These are phyloP conservation scores for Odocoileus virginianus DNA, from an alignment of 2,113 vertebrate genomes.

Conservation along the genomic window DNA sequence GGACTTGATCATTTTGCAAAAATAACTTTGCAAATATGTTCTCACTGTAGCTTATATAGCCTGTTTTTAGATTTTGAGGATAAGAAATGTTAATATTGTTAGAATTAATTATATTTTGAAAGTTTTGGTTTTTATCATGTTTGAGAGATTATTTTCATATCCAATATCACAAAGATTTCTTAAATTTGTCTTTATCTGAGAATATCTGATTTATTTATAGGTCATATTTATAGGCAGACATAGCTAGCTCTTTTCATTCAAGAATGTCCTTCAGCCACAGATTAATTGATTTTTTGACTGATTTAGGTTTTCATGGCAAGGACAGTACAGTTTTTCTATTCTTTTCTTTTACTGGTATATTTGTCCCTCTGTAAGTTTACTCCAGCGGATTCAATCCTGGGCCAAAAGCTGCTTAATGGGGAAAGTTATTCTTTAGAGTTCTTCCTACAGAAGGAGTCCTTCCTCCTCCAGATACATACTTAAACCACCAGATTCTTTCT, in stretches of 20 bases:
- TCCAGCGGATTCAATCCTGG: too few relatives aligned
- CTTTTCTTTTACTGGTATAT: neutral
- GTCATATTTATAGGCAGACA: neutral
- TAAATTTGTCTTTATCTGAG: neutral
- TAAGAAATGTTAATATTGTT: neutral
- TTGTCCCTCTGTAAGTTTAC: neutral
- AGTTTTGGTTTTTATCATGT: neutral
- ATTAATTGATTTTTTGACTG: neutral
- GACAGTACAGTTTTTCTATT: neutral
- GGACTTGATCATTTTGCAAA: neutral
- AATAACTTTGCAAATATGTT: neutral
- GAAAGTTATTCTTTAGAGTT: neutral
- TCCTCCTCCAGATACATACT: neutral
- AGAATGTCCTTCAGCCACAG: neutral
- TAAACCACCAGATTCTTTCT: neutral
- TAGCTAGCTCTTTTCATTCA: neutral
- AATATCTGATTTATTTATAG: neutral
- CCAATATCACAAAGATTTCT: neutral
- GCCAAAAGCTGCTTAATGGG: neutral
- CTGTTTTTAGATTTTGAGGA: neutral
- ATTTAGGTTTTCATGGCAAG: neutral
- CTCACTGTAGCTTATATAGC: neutral
- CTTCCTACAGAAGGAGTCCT: neutral
- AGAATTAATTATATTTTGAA: neutral
- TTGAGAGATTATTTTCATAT: neutral